Base-by-base conservation (phyloP, 2,113 vertebrate species). In the Sus scrofa region DNA sequence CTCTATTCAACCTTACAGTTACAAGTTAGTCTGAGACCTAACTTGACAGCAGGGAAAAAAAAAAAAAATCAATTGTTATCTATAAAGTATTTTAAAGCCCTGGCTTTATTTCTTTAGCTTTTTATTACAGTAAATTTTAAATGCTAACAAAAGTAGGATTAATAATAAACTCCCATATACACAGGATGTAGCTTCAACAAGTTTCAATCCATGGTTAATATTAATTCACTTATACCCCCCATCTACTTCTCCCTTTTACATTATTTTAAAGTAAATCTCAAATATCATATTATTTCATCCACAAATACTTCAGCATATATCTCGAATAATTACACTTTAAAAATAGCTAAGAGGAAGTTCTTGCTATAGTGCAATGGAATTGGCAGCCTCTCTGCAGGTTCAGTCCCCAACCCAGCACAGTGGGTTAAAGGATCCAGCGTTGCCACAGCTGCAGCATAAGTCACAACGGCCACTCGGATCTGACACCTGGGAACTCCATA, bases 221-320 rank as follows among this genome's bases (percentile, higher is more conserved):
- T 86, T 32, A 87, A 18, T 9, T 79, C 44, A 88, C 32, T 37
- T 12, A 63, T 24, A 44, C 14, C 5, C 7, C 20, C 15, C n/a
- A 67, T 68, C 20, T 30, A 68, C 3, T 56, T 78, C 24, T 39
- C 9, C 9, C 30, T 77, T 37, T 30, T 37, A 32, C 44, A 73
- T 91, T 39, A 79, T 62, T 89, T 93, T 52, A 94, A 86, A 96
- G n/a, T 9, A 91, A 95, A 86, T 73, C 6, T 67, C 56, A 73
- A 68, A 37, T 6, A 63, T 32, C 3, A 39, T 34, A 34, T 19
- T 77, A 82, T 92, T 82, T 77, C 67, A 86, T 50, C 32, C 32
- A 60, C 3, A 91, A 86, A 81, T 82, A 65, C 73, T 67, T 89
- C 4, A 68, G 32, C 3, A 62, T 56, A 13, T 22, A 85, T 71